Percentiles rank a stretch among this genome's conserved stretches.
These are phyloP conservation scores for Nebria salina DNA, from an alignment of 2,888 invertebrate species.

Conservation along the genomic window DNA sequence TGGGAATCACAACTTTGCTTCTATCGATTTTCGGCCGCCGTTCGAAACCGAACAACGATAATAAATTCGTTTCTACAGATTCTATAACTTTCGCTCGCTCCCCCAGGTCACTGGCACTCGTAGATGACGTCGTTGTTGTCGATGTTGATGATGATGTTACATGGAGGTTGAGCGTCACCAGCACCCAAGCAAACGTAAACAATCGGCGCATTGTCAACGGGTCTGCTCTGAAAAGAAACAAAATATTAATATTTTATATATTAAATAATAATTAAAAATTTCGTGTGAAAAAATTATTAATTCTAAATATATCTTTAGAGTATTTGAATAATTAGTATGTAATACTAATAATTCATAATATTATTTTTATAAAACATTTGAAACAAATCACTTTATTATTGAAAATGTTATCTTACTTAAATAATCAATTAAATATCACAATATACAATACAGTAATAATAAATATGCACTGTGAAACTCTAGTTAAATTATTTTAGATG, in stretches of 20 bases:
- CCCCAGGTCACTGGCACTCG: conserved; percentile 52
- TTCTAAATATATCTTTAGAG: too few relatives aligned
- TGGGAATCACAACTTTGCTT: conserved; percentile 73
- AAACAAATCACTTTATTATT: background rate
- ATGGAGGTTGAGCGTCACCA: conserved; percentile 51
- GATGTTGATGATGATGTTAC: conserved; percentile 3
- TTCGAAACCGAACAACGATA: conserved; percentile 71
- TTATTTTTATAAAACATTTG: background rate
- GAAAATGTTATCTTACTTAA: too few relatives aligned
- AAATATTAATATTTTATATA: background rate
- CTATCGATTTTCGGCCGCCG: conserved; percentile 66
- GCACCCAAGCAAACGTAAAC: conserved; percentile 60
- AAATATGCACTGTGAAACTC: background rate
- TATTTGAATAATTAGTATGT: too few relatives aligned
- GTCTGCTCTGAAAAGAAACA: conserved; percentile 50
- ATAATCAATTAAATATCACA: too few relatives aligned
- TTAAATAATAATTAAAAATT: background rate
- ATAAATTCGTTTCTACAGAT: conserved; percentile 68
- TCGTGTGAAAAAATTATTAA: too few relatives aligned
- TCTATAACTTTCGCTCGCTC: conserved; percentile 57
- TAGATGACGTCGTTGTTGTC: background rate
- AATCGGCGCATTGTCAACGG: conserved; percentile 64
- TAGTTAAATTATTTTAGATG: background rate
- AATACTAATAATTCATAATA: background rate
- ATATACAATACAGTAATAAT: background rate